Evolutionary conservation across 64 coral and sea anemone species (phyloP), one percentile per base, ranked within the genome.

Genomic region (Actinia tenebrosa): DNA sequence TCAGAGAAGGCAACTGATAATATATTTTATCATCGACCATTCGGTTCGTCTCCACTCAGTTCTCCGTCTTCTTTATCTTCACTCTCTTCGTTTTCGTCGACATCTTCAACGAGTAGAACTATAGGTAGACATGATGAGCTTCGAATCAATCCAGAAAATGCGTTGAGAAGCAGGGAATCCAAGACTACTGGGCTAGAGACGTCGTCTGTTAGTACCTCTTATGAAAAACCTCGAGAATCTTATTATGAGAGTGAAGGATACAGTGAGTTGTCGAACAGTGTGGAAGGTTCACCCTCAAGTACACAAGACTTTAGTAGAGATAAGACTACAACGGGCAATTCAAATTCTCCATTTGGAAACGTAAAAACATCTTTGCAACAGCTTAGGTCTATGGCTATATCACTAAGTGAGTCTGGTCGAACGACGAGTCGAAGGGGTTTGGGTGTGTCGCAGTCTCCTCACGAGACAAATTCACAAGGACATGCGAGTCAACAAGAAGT

Each of bases 11-110:
- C n/a, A 3, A 30, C 0, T 75, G 69, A 75, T 42, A 53, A 53
- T 22, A 16, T 81, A 2, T 81, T 81, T 81, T 50, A 81, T 44
- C 50, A 45, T 50, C 79, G 79, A 19, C 3, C 79, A 45, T 3
- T 81, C 20, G 19, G 43, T 1, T 81, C 79, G 5, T 97, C 94
- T 16, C 88, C 91, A 6, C 85, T 84, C 3, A 91, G 94, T 56
- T 97, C 94, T 45, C 94, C 94, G 8, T 97, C 91, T 16, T 97
- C 94, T 0, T 20, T 90, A 19, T 93, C 94, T 7, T 97, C 94
- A 30, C 27, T 90, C 66, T 97, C 94, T 18, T 97, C 94, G 22
- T 56, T 81, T 45, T 93, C 94, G 75, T 97, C 91, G 43, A 69
- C 87, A 44, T 90, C 94, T 19, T 85, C 91, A 45, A 43, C 84